Conservation (phyloP, 2,113 vertebrate species). For the Sapajus apella region DNA sequence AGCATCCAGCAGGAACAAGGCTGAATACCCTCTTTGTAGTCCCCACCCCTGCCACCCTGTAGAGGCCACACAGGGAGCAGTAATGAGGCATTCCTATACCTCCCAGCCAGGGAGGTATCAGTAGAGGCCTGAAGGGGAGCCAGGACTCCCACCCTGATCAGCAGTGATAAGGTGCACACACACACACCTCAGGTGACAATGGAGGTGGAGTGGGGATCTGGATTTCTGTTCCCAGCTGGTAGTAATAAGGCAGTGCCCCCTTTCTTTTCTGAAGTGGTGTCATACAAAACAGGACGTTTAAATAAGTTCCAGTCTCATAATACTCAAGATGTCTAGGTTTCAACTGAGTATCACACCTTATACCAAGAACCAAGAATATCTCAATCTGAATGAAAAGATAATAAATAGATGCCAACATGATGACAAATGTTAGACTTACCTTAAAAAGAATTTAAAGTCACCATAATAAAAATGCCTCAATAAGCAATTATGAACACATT, state of each 20-base stretch:
- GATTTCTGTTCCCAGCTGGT: neutral
- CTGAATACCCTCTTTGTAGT: no score
- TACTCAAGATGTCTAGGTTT: neutral
- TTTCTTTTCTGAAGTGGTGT: neutral
- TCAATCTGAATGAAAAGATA: neutral
- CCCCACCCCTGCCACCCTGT: no score
- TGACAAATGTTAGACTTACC: neutral
- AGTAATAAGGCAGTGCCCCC: neutral
- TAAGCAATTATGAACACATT: neutral
- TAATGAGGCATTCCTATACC: neutral
- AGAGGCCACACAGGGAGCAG: neutral
- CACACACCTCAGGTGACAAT: neutral
- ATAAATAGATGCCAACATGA: neutral
- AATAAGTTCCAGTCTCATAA: neutral
- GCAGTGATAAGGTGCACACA: neutral
- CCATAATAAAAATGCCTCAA: neutral
- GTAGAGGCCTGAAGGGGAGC: no score
- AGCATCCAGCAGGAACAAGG: neutral
- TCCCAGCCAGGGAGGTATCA: neutral
- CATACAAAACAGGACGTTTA: neutral
- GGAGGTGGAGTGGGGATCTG: no score
- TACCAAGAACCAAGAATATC: neutral
- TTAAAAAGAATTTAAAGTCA: neutral
- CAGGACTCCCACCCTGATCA: no score
- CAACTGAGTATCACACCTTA: neutral